phyloP scores from a whole-genome alignment of 1,140 invertebrate species.

The Drosophila serrata region DNA sequence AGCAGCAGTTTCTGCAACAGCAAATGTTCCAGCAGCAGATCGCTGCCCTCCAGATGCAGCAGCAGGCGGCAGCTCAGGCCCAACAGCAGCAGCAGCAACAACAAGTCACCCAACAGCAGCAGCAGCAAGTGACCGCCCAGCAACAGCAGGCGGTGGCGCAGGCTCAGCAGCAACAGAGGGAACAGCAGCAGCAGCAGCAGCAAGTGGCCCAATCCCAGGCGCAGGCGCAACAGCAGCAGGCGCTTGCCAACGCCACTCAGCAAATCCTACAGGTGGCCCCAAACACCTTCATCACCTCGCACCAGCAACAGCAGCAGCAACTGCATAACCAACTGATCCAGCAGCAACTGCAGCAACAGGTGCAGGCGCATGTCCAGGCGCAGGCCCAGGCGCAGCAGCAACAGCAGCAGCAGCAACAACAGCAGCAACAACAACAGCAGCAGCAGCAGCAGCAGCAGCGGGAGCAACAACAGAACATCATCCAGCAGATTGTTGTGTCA shows the following conservation, averaged over 20 bases:
- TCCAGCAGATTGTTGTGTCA: conserved; percentile 75
- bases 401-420: conserved; percentile 34
- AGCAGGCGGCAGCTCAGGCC: conserved; percentile 68
- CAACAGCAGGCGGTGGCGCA: conserved; percentile 72
- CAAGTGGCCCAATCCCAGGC: conserved; percentile 71
- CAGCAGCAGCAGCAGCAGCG: conserved; percentile 81
- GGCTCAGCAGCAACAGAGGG: conserved; percentile 82
- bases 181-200: conserved; percentile 78
- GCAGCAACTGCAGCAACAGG: conserved; percentile 81
- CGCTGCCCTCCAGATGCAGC: conserved; percentile 66
- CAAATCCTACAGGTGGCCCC: conserved; percentile 86
- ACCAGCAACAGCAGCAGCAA: conserved; percentile 75
- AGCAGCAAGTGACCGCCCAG: conserved; percentile 57
- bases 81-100: conserved; percentile 68
- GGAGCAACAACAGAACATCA: conserved; percentile 77
- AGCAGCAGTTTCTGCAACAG: conserved; percentile 74
- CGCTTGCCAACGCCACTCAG: conserved; percentile 64
- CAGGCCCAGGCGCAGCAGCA: conserved; percentile 54
- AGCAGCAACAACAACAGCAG: conserved; percentile 60
- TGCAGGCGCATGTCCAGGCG: conserved; percentile 53
- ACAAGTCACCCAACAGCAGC: conserved; percentile 73
- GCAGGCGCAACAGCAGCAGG: conserved; percentile 77
- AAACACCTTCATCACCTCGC: conserved; percentile 60
- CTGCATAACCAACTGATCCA: conserved; percentile 80
- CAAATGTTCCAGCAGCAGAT: conserved; percentile 82